Evolutionary conservation across 2,113 vertebrate genomes (phyloP).

Genomic region (Platysteira castanea): DNA sequence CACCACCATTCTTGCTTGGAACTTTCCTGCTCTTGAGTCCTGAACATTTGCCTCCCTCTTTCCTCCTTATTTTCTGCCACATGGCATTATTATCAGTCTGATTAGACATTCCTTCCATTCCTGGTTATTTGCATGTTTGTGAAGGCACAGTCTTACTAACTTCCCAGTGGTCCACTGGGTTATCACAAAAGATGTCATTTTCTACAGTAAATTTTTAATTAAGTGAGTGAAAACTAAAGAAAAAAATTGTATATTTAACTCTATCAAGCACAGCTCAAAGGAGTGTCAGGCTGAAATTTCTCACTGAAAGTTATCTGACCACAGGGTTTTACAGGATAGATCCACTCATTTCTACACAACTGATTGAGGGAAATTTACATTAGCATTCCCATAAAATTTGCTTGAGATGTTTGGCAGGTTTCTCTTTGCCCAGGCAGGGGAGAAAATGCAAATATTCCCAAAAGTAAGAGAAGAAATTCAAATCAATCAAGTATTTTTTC

Average conservation of each 20-base stretch:
- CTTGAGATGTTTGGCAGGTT: not conserved
- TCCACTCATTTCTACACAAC: not conserved
- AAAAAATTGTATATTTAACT: not conserved
- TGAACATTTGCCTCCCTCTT: not conserved
- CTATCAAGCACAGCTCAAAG: not conserved
- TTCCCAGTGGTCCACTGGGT: not conserved
- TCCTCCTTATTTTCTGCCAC: not conserved
- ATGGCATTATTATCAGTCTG: not conserved
- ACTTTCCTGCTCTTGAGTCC: not conserved
- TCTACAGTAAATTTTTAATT: not conserved
- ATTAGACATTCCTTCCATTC: not conserved
- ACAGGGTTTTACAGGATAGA: not conserved
- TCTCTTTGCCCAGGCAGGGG: not conserved
- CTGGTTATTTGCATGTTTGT: not conserved
- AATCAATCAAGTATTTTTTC: not conserved
- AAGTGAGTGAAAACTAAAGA: not conserved
- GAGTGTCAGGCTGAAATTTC: not conserved
- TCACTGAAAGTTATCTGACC: not conserved
- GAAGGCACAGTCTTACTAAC: not conserved
- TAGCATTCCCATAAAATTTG: not conserved
- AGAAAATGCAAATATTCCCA: not conserved
- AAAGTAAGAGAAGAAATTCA: not conserved
- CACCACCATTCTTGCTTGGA: not conserved
- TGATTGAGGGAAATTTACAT: not conserved
- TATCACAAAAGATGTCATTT: not conserved